Evolutionary conservation across 2,888 invertebrate genomes (phyloP).

Genomic region (Nipponacmea schrenckii): DNA sequence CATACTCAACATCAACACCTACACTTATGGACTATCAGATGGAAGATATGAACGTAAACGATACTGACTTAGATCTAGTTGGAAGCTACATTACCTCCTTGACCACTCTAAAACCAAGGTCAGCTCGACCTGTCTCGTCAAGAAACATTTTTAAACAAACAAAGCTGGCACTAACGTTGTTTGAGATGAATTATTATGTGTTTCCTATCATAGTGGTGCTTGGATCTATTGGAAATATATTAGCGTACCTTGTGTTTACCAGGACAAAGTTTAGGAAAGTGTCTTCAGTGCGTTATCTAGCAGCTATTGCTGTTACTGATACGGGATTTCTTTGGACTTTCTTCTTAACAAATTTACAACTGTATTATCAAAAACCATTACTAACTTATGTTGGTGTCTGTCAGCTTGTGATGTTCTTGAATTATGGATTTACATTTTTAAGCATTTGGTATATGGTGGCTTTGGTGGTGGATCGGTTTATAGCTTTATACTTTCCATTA

Average conservation of each 20-base stretch:
- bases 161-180: too few species aligned
- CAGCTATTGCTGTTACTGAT: constrained; percentile 82
- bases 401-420: constrained; percentile 79
- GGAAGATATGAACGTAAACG: too few species aligned
- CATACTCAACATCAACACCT: too few species aligned
- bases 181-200: constrained; percentile 71
- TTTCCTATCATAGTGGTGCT: constrained; percentile 77
- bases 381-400: constrained; percentile 73
- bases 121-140: too few species aligned
- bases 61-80: too few species aligned
- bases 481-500: constrained; percentile 50
- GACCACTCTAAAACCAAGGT: too few species aligned
- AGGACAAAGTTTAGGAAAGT: constrained; percentile 78
- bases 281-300: constrained; percentile 83
- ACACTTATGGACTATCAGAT: too few species aligned
- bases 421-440: constrained; percentile 62
- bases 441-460: constrained; percentile 54
- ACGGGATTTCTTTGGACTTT: constrained; percentile 78
- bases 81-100: too few species aligned
- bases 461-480: constrained; percentile 51
- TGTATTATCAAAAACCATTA: constrained; percentile 30
- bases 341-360: constrained; percentile 63
- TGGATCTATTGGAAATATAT: constrained; percentile 81
- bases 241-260: constrained; percentile 81
- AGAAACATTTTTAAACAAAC: too few species aligned